Evolutionary conservation across 2,797 vertebrate genomes (phyloP).

Genomic region (Gastrophryne carolinensis): DNA sequence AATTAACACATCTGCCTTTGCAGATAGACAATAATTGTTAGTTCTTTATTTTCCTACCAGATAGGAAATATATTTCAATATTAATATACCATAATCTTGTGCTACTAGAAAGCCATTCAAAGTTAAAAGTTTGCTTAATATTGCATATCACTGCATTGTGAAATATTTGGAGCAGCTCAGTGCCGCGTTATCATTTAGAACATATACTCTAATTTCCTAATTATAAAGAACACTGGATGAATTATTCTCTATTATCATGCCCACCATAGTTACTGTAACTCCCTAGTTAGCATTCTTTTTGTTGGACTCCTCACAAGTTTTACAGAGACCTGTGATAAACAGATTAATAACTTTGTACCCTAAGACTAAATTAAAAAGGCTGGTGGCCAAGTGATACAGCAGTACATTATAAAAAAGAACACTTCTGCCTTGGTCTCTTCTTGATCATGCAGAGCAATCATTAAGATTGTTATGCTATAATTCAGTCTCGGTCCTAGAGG

Average conservation of each 20-base stretch:
- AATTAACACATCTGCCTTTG: not conserved
- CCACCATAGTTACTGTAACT: conserved; percentile 1
- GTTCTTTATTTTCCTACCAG: not conserved
- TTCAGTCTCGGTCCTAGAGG: conserved; percentile 56
- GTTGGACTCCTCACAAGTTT: conserved; percentile 50
- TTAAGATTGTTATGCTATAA: conserved; percentile 62
- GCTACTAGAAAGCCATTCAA: not conserved
- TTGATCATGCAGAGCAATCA: conserved; percentile 61
- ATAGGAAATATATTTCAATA: not conserved
- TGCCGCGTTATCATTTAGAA: not conserved
- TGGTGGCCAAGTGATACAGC: conserved; percentile 57
- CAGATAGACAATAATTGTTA: not conserved
- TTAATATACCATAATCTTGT: not conserved
- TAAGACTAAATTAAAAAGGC: conserved; percentile 62
- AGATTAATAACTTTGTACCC: conserved; percentile 59
- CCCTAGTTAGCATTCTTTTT: conserved; percentile 51
- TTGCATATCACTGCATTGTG: not conserved
- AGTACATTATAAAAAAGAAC: conserved; percentile 61
- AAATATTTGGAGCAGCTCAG: not conserved
- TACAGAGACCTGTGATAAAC: conserved; percentile 53
- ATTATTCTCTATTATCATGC: not conserved
- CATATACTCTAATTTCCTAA: not conserved
- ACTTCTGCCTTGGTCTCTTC: conserved; percentile 57
- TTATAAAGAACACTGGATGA: not conserved
- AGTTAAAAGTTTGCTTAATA: not conserved